Evolutionary conservation across 2,797 vertebrate species (phyloP).

Genomic region (Hipposideros larvatus): DNA sequence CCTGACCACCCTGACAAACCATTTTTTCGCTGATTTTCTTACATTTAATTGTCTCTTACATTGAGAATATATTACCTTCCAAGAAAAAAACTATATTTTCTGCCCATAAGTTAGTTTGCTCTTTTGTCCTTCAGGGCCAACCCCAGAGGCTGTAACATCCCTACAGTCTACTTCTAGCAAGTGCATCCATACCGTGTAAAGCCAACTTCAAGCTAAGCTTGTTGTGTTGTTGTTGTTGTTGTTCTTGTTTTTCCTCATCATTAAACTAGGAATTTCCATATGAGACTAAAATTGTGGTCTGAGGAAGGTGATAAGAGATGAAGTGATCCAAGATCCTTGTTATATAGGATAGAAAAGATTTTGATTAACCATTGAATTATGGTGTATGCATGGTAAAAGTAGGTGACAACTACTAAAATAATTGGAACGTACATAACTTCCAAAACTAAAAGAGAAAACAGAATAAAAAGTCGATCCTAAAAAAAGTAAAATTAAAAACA

Average conservation of each 20-base stretch:
- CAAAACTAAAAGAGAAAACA: background rate
- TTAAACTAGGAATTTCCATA: background rate
- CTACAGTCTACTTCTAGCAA: background rate
- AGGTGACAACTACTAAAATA: background rate
- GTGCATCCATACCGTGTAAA: background rate
- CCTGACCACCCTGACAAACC: background rate
- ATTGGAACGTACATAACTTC: background rate
- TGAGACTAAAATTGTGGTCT: background rate
- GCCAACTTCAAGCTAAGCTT: background rate
- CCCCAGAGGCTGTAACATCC: background rate
- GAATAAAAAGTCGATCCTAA: background rate
- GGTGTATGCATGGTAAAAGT: background rate
- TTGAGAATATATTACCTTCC: background rate
- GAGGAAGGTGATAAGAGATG: background rate
- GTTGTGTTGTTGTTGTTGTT: too few relatives aligned
- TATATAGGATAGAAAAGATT: background rate
- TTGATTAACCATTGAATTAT: background rate
- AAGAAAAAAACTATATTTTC: background rate
- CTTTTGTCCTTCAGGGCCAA: background rate
- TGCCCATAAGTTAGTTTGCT: background rate
- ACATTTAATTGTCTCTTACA: background rate
- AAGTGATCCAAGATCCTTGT: background rate
- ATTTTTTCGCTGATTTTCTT: background rate
- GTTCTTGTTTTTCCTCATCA: background rate
- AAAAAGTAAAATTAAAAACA: background rate